Percentiles rank a stretch among this genome's conserved stretches.
phyloP scores from a whole-genome alignment of 2,113 vertebrate species.

The Gopherus evgoodei region DNA sequence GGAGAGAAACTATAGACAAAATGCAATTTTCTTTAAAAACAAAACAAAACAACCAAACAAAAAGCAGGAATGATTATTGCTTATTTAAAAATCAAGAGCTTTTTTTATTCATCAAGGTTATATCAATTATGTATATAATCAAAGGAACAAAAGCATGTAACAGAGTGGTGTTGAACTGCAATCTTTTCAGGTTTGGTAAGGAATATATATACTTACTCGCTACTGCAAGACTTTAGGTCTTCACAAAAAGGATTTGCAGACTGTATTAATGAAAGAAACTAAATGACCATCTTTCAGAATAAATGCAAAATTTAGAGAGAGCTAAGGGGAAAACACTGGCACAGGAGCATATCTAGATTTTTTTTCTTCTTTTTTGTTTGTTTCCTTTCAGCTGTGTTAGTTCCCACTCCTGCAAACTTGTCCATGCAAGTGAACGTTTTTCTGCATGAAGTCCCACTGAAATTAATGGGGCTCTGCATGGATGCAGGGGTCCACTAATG shows the following conservation, averaged over 20 bases:
- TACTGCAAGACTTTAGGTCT: neutral
- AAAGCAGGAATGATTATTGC: neutral
- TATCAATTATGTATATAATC: neutral
- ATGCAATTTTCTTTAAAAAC: neutral
- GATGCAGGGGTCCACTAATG: neutral
- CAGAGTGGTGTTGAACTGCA: neutral
- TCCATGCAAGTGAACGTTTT: neutral
- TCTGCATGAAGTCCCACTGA: accelerated
- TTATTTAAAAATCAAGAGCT: neutral
- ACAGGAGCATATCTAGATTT: neutral
- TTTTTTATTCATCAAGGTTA: neutral
- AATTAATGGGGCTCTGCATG: neutral
- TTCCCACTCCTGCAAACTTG: neutral
- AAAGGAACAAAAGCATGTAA: neutral
- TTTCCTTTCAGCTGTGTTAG: neutral
- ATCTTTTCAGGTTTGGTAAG: neutral
- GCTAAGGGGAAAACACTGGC: neutral
- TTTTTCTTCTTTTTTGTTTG: neutral
- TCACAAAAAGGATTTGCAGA: neutral
- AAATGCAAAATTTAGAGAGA: neutral
- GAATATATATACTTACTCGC: neutral
- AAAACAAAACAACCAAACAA: neutral
- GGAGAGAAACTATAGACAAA: neutral
- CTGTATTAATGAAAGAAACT: neutral
- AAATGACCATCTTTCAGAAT: neutral